phyloP scores from a whole-genome alignment of 2,113 vertebrate species.

The Axis porcinus region DNA sequence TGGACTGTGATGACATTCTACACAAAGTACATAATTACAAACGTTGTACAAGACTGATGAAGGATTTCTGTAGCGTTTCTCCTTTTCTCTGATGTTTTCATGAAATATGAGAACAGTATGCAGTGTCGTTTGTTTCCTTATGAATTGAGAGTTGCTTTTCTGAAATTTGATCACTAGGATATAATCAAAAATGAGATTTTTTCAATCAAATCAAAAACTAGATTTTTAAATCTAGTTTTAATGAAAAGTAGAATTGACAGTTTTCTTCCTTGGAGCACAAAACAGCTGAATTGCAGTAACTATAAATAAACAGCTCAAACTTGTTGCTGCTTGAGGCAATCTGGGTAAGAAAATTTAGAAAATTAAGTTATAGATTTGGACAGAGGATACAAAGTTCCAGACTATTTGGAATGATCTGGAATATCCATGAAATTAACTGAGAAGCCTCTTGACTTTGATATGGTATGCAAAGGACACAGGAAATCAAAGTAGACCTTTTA shows the following conservation, averaged over 20 bases:
- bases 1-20: background rate
- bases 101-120: background rate
- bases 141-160: background rate
- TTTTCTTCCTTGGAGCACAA: background rate
- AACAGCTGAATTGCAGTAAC: background rate
- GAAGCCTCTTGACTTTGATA: background rate
- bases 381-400: background rate
- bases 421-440: constrained; percentile 1
- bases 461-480: background rate
- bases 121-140: background rate
- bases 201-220: too few relatives aligned
- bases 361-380: background rate
- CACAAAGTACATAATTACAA: background rate
- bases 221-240: background rate
- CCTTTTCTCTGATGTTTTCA: background rate
- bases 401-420: background rate
- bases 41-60: background rate
- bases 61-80: background rate
- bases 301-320: background rate
- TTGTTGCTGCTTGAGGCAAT: background rate
- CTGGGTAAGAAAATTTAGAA: background rate
- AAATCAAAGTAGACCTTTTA: background rate
- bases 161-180: background rate
- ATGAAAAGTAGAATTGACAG: background rate
- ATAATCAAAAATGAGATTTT: background rate